These are phyloP conservation scores for Miichthys miiuy DNA, from an alignment of 2,797 vertebrate species.

Conservation along the genomic window DNA sequence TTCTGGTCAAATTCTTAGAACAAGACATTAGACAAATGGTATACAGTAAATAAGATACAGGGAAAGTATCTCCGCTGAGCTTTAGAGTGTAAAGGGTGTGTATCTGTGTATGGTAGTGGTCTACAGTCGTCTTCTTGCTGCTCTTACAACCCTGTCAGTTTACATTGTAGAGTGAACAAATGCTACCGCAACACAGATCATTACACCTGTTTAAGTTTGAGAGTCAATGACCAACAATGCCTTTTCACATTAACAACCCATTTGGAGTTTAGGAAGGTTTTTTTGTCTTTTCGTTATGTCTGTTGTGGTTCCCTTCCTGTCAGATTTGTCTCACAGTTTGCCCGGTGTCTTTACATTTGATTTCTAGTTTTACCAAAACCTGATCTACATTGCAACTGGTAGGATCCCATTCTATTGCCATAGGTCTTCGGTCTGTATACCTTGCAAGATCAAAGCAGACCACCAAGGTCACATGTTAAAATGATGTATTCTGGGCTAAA, in stretches of 20 bases:
- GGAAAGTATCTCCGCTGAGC: not conserved
- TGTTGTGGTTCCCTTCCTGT: slow-evolving; percentile 18
- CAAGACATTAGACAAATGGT: not conserved
- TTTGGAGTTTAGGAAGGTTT: slow-evolving; percentile 15
- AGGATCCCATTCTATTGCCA: no score
- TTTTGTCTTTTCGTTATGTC: slow-evolving; percentile 8
- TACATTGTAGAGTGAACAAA: not conserved
- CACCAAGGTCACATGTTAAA: no score
- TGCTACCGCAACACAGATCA: not conserved
- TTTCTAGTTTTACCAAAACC: no score
- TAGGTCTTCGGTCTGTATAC: no score
- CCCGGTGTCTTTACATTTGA: slow-evolving; percentile 22
- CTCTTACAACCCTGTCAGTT: not conserved
- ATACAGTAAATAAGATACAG: not conserved
- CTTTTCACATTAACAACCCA: slow-evolving; percentile 26
- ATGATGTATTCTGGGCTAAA: no score
- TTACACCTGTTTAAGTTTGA: not conserved
- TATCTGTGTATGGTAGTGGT: not conserved
- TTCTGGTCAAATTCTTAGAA: not conserved
- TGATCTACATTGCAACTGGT: no score
- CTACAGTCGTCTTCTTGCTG: not conserved
- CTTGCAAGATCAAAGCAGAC: no score
- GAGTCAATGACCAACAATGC: slow-evolving; percentile 1
- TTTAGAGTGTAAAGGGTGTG: not conserved
- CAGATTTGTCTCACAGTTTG: slow-evolving; percentile 22